Evolutionary conservation across 2,113 vertebrate species (phyloP).

Genomic region (Vulpes lagopus): DNA sequence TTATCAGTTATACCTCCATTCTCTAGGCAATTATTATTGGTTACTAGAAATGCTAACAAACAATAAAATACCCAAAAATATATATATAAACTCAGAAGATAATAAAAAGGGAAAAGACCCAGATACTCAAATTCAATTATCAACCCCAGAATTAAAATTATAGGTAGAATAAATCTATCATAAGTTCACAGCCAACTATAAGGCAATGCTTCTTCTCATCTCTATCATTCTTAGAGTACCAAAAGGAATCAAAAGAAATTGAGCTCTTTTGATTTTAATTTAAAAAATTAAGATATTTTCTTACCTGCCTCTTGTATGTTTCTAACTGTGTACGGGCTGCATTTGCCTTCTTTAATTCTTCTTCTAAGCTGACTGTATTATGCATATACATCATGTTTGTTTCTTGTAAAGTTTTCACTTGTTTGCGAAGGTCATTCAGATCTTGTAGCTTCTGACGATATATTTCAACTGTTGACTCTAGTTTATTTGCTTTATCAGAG

Average conservation of each 20-base stretch:
- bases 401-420: constrained; percentile 97
- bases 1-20: not conserved
- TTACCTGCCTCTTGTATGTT: constrained; percentile 96
- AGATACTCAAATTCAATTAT: not conserved
- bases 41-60: constrained; percentile 14
- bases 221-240: not conserved
- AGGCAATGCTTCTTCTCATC: not conserved
- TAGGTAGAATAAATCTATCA: not conserved
- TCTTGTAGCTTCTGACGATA: constrained; percentile 98
- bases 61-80: not conserved
- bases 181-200: not conserved
- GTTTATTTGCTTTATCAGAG: constrained; percentile 95
- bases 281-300: not conserved
- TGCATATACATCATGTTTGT: constrained; percentile 99
- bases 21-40: not conserved
- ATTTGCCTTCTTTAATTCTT: constrained; percentile 97
- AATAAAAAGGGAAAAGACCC: not conserved
- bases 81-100: not conserved
- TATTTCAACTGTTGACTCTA: constrained; percentile 95
- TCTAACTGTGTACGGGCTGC: constrained; percentile 96
- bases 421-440: constrained; percentile 95
- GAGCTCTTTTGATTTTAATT: not conserved
- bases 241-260: not conserved
- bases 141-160: not conserved
- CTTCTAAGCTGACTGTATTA: constrained; percentile 96